Evolutionary conservation across 1,140 invertebrate genomes (phyloP), one percentile per base, ranked within the genome.

Genomic region (Drosophila ohnishii): DNA sequence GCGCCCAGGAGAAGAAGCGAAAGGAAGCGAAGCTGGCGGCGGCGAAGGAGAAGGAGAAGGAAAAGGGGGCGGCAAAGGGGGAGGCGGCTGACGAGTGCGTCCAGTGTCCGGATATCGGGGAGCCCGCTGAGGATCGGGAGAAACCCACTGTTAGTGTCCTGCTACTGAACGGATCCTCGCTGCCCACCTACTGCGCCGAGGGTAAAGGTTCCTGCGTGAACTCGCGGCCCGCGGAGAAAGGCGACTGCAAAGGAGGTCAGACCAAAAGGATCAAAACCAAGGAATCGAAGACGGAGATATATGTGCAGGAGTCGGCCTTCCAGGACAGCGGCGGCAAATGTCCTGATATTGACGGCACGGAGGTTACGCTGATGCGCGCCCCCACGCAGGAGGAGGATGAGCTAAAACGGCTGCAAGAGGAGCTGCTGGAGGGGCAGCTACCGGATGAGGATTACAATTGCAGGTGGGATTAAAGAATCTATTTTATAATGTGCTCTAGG

Each of bases 261-360:
- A 40, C 55, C 5, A 78, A 78, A 14, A 16, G 9, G 35, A 9
- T 65, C 28, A 14, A 48, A 5, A 1, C 39, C 1, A 39, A 57
- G 8, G 50, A 53, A 6, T 61, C 78, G 13, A 66, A 83, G 39
- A 72, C 64, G 13, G 77, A 88, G 39, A 80, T 88, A 28, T 45
- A 62, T 47, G 85, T 88, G 9, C 66, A 56, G 5, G 77, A 88
- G 45, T 88, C 78, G 1, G 64, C n/a, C 10, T 70, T 78, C 8
- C 39, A 39, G 9, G 80, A 84, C 57, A 19, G 32, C 3, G 76
- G 65, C 8, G 39, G 51, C 0, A 65, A n/a, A 0, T 83, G 63
- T 53, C 62, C 84, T 1, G 77, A 80, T n/a, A 69, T 88, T 2
- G 84, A 83, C 50, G 55, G 50, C 22, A 67, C 69, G 3, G 80